Evolutionary conservation across 2,888 invertebrate species (phyloP).

Genomic region (Cerastoderma edule): DNA sequence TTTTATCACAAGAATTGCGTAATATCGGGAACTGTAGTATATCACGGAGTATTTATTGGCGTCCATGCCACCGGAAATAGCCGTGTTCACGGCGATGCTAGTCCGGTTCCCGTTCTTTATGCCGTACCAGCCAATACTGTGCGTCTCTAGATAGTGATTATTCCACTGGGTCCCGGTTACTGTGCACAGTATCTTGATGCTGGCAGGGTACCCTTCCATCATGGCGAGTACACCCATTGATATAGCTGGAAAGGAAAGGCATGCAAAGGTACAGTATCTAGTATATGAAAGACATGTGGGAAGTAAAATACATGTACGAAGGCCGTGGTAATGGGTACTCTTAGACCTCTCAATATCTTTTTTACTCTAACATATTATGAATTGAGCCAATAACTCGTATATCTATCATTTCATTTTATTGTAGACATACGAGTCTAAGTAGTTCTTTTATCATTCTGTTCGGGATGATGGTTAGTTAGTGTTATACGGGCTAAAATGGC

Average conservation of each 20-base stretch:
- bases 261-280: too few relatives aligned
- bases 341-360: too few relatives aligned
- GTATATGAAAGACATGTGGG: too few relatives aligned
- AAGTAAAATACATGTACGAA: too few relatives aligned
- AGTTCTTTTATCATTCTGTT: too few relatives aligned
- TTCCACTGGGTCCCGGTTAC: conserved; percentile 48
- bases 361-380: too few relatives aligned
- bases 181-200: conserved; percentile 39
- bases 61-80: conserved; percentile 2
- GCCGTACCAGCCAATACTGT: conserved; percentile 35
- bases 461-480: too few relatives aligned
- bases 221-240: conserved; percentile 32
- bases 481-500: too few relatives aligned
- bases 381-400: too few relatives aligned
- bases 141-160: conserved; percentile 49
- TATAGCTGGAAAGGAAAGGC: conserved; percentile 32
- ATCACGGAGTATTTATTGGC: conserved; percentile 23
- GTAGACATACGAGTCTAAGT: too few relatives aligned
- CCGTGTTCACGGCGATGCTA: conserved; percentile 29
- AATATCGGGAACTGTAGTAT: conserved; percentile 40
- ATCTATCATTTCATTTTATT: too few relatives aligned
- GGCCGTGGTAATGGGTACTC: too few relatives aligned
- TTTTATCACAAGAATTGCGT: conserved; percentile 33
- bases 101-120: background rate
- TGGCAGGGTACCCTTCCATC: conserved; percentile 32